Percentiles rank a stretch among this genome's conserved stretches.
phyloP scores from a whole-genome alignment of 2,113 vertebrate species.

The Channa argus region DNA sequence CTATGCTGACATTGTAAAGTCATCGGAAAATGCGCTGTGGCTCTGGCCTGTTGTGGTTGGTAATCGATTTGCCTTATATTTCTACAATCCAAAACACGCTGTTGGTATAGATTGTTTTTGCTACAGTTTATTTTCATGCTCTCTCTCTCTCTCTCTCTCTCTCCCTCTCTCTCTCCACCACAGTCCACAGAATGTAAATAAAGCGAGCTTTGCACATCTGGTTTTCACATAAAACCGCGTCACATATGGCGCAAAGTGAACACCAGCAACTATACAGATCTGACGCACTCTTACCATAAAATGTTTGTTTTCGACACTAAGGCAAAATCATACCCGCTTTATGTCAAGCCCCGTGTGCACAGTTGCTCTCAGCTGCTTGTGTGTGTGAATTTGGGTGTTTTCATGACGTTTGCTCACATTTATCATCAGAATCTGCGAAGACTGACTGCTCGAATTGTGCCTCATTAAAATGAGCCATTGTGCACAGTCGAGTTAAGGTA shows the following conservation, averaged over 20 bases:
- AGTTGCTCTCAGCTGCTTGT: not conserved
- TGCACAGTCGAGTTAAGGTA: slow-evolving; percentile 63
- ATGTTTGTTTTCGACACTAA: slow-evolving; percentile 1
- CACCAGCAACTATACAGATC: slow-evolving; percentile 56
- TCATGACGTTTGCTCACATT: slow-evolving; percentile 38
- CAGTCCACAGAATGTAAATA: slow-evolving; percentile 90
- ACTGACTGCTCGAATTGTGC: slow-evolving; percentile 50
- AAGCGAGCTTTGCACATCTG: slow-evolving; percentile 90
- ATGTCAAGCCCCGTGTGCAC: slow-evolving; percentile 12
- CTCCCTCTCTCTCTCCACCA: slow-evolving; percentile 10
- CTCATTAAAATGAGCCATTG: slow-evolving; percentile 73
- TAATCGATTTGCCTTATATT: slow-evolving; percentile 15
- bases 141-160: slow-evolving; percentile 34
- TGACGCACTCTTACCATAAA: slow-evolving; percentile 17
- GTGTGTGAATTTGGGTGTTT: slow-evolving; percentile 21
- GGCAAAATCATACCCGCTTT: not conserved
- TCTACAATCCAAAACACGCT: slow-evolving; percentile 1
- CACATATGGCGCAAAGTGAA: slow-evolving; percentile 54
- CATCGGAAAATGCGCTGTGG: too few species aligned
- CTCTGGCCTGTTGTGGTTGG: too few species aligned
- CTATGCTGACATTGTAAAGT: slow-evolving; percentile 6
- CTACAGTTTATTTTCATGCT: slow-evolving; percentile 79
- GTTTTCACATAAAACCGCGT: slow-evolving; percentile 83
- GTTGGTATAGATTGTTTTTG: slow-evolving; percentile 63
- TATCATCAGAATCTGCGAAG: slow-evolving; percentile 34